Conservation (phyloP, 2,888 invertebrate species). For the Stenodema calcarata region DNA sequence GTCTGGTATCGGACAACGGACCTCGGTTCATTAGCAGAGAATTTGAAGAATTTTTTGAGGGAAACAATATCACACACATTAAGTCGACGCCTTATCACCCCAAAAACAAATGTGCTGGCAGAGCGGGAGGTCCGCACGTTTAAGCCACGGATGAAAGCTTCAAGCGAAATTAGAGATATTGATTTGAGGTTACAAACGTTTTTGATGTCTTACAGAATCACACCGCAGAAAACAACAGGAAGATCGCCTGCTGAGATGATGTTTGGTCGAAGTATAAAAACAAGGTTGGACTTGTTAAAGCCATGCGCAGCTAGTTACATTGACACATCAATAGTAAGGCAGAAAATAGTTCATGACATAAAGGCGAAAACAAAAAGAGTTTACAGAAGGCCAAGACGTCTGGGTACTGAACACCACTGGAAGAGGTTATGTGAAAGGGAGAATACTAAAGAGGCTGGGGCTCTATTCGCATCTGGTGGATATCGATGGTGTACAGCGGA, state of each 20-base stretch:
- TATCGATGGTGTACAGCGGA: too few relatives aligned
- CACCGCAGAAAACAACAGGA: too few relatives aligned
- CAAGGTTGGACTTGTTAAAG: constrained; percentile 31
- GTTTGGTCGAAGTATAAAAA: constrained; percentile 53
- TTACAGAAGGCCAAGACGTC: too few relatives aligned
- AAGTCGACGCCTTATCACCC: background rate
- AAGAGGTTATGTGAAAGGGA: too few relatives aligned
- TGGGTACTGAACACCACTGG: too few relatives aligned
- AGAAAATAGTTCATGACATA: background rate
- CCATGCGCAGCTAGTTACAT: too few relatives aligned
- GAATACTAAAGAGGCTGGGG: too few relatives aligned
- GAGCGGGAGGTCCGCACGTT: background rate
- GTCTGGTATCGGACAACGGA: constrained; percentile 1
- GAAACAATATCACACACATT: background rate
- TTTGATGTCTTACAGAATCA: background rate
- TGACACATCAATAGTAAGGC: background rate
- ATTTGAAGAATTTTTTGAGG: too few relatives aligned
- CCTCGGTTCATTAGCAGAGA: background rate
- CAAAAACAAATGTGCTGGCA: constrained; percentile 44
- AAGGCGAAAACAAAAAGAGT: too few relatives aligned
- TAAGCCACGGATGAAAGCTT: background rate
- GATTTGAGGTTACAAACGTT: background rate
- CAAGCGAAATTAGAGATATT: background rate
- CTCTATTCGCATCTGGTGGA: too few relatives aligned
- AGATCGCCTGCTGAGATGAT: too few relatives aligned